Evolutionary conservation across 2,113 vertebrate species (phyloP).

Genomic region (Gnathonemus echidnorhynchus): DNA sequence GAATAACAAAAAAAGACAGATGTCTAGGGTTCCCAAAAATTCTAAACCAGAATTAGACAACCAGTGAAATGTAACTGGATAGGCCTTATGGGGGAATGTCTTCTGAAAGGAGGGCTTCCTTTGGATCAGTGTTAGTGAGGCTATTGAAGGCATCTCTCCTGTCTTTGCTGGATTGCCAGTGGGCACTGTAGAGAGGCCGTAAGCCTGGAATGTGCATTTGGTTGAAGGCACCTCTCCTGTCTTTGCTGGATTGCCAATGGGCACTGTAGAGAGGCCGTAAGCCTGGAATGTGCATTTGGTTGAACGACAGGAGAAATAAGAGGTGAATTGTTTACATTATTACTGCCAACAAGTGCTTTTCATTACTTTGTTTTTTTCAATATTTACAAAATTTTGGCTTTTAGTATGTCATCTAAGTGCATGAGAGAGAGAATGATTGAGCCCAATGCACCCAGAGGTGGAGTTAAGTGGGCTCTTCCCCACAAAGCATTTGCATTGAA

Average conservation of each 20-base stretch:
- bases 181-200: not conserved
- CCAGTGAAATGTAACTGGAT: not conserved
- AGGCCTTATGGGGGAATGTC: not conserved
- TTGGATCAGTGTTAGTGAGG: not conserved
- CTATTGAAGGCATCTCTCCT: not conserved
- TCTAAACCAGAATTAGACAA: not conserved
- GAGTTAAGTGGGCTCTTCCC: not conserved
- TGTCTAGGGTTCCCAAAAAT: not conserved
- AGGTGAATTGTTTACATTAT: conserved; percentile 13
- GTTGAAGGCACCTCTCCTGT: not conserved
- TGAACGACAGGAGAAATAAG: not conserved
- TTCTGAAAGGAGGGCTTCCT: not conserved
- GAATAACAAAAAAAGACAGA: too few species aligned
- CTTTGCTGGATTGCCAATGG: not conserved
- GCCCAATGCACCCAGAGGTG: not conserved
- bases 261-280: not conserved
- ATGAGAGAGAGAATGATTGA: not conserved
- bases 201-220: not conserved
- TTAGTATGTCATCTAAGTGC: not conserved
- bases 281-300: not conserved
- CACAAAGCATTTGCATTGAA: not conserved
- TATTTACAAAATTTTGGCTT: not conserved
- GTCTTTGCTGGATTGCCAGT: not conserved
- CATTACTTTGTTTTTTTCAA: too few species aligned
- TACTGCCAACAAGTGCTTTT: conserved; percentile 13